Base-by-base conservation (phyloP, 53 echinoderm and acorn worm genomes). In the Antedon mediterranea region DNA sequence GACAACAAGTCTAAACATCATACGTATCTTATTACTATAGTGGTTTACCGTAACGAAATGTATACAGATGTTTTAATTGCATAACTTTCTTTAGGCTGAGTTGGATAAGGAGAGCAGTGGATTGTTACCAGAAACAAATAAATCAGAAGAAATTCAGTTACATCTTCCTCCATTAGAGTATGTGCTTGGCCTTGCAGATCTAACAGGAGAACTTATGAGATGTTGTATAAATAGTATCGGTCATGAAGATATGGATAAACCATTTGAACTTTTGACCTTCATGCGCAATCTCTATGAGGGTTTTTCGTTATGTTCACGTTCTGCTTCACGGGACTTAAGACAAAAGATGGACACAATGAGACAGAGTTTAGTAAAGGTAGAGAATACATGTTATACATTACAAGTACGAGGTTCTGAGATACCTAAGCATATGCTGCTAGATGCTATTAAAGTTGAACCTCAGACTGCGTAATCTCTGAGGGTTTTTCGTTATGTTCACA, bases 161-260 rank as follows among this genome's bases (percentile, higher is more conserved):
- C 29, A 78, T 15, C 57, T 93, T 30, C 84, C 90, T 37, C 97
- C 97, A 3, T 76, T 82, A 29, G 97, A 95, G 33, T 91, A 87
- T 71, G 83, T 95, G 79, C 85, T 95, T 3, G 97, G 92, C 13
- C 74, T 95, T 33, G 97, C 97, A 20, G 97, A 95, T 43, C 88
- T 95, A 77, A 92, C 89, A 0, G 97, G 97, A 11, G 97, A 95
- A 70, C 88, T 95, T 31, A 95, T 95, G 97, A 85, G 97, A 18
- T 75, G 86, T 73, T 95, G 97, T 77, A 88, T 95, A 82, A 91
- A 91, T 37, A 82, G 87, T 32, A 82, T 95, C 43, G 97, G 97
- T 14, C 79, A 81, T 27, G 97, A 92, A 28, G 88, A 95, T 82
- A 81, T 74, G 0, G 81, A 89, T 27, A 78, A 82, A 42, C 97